Evolutionary conservation across 2,888 invertebrate species (phyloP).

Genomic region (Ypsolopha scabrella): DNA sequence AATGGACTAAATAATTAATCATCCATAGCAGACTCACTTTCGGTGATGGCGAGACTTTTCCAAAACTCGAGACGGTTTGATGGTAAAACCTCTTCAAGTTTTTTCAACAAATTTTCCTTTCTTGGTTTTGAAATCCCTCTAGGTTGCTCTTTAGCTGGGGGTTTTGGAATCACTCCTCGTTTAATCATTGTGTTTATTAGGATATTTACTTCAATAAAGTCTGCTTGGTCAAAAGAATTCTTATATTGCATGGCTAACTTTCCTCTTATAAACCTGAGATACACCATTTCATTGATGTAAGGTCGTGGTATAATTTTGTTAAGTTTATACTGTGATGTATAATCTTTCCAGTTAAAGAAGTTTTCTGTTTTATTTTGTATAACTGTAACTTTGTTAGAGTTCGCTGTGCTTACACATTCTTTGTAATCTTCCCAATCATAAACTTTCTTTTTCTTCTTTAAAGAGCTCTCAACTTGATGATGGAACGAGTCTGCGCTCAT

Average conservation of each 20-base stretch:
- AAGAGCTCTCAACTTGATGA: not conserved
- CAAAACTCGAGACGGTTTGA: constrained; percentile 1
- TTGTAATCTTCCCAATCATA: not conserved
- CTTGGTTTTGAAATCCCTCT: not conserved
- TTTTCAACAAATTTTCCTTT: not conserved
- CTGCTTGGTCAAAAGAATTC: too few relatives aligned
- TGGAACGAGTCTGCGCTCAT: not conserved
- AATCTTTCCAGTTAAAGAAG: not conserved
- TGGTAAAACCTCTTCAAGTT: too few relatives aligned
- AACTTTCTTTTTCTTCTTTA: not conserved
- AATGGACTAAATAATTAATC: constrained; percentile 1
- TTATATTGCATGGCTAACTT: not conserved
- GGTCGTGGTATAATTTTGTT: not conserved
- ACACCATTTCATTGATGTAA: not conserved
- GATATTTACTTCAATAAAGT: too few relatives aligned
- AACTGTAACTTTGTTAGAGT: not conserved
- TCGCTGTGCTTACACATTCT: not conserved
- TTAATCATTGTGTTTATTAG: not conserved
- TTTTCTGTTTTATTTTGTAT: not conserved
- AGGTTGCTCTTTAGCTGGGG: not conserved
- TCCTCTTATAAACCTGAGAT: not conserved
- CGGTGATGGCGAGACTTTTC: constrained; percentile 1
- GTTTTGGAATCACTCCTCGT: not conserved
- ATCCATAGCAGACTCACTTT: constrained; percentile 1
- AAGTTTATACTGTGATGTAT: not conserved